Conservation (phyloP, 2,888 invertebrate genomes). For the Apotomis betuletana region DNA sequence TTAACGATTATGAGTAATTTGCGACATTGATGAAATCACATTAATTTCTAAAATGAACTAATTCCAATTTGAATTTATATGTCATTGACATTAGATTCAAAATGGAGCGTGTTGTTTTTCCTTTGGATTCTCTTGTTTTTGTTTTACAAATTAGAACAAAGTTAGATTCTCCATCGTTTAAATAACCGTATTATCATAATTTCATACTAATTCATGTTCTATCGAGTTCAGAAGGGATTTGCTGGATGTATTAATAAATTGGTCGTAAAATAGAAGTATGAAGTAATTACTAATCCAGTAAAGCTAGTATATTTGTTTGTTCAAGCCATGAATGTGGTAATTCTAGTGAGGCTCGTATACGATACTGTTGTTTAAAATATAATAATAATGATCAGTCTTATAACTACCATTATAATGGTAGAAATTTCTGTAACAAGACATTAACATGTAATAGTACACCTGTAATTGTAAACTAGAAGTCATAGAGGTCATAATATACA, state of each 20-base stretch:
- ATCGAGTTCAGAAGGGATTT: not conserved
- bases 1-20: slow-evolving; percentile 23
- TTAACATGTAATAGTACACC: too few species aligned
- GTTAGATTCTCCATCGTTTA: not conserved
- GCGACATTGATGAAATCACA: not conserved
- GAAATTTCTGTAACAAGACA: not conserved
- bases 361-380: not conserved
- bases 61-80: not conserved
- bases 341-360: not conserved
- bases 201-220: not conserved
- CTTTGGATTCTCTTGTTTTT: not conserved
- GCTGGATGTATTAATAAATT: not conserved
- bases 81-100: not conserved
- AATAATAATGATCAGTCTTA: not conserved
- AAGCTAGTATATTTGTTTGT: slow-evolving; percentile 22
- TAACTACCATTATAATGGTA: not conserved
- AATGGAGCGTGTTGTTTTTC: not conserved
- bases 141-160: slow-evolving; percentile 1
- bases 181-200: not conserved
- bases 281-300: slow-evolving; percentile 14
- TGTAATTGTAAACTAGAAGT: too few species aligned
- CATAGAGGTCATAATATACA: too few species aligned
- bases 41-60: not conserved
- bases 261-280: not conserved
- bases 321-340: slow-evolving; percentile 16